A percentile compares a stretch with the other conserved stretches of the same genome.
phyloP scores from a whole-genome alignment of 2,888 invertebrate species.

The Chironomus riparius region DNA sequence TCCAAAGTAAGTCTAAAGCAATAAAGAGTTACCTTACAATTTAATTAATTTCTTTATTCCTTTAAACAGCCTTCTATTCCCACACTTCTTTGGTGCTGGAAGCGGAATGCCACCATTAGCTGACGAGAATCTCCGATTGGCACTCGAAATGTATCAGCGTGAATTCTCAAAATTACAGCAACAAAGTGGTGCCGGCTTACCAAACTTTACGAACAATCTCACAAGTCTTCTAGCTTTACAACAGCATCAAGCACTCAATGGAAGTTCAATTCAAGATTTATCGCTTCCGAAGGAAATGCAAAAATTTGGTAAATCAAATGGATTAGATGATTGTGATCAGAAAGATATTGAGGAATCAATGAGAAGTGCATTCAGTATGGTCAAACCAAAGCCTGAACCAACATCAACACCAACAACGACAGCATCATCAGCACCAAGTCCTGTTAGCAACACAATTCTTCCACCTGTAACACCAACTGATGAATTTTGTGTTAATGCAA shows the following conservation, averaged over 20 bases:
- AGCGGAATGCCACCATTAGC: conserved; percentile 35
- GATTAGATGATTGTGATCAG: conserved; percentile 41
- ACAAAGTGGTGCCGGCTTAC: conserved; percentile 45
- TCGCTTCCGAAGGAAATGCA: conserved; percentile 64
- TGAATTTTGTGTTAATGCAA: conserved; percentile 78
- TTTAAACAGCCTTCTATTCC: conserved; percentile 60
- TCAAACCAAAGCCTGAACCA: conserved; percentile 77
- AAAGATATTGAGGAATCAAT: conserved; percentile 55
- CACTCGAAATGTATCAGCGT: conserved; percentile 84
- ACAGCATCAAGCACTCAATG: conserved; percentile 60
- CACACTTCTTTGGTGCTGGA: conserved; percentile 65
- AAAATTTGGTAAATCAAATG: not conserved
- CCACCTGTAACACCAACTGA: conserved; percentile 76
- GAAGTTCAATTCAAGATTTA: conserved; percentile 63
- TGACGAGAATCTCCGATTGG: conserved; percentile 81
- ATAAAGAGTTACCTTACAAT: conserved; percentile 37
- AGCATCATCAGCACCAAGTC: conserved; percentile 74
- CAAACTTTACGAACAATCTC: conserved; percentile 44
- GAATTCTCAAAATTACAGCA: conserved; percentile 80
- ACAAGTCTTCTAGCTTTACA: conserved; percentile 68
- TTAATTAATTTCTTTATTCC: conserved; percentile 34
- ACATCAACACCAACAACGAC: conserved; percentile 57
- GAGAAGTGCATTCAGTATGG: conserved; percentile 77
- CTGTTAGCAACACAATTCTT: conserved; percentile 74
- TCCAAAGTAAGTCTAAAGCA: conserved; percentile 54